Evolutionary conservation across 2,888 invertebrate species (phyloP).

Genomic region (Pyrgus malvae): DNA sequence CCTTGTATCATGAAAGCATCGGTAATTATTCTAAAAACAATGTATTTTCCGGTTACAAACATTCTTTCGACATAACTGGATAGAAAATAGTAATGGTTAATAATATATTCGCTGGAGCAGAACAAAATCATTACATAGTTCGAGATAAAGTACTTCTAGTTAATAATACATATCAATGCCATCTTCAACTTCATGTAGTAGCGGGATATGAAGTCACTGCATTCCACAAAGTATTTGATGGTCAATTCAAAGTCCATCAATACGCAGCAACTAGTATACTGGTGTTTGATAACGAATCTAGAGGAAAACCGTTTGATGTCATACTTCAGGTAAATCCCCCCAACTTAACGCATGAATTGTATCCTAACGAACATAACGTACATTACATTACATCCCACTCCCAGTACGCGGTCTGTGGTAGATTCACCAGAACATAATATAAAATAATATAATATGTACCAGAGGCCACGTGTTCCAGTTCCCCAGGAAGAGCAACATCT

Average conservation of each 20-base stretch:
- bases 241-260: constrained; percentile 9
- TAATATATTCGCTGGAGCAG: constrained; percentile 18
- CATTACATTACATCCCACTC: too few species aligned
- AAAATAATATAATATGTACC: too few species aligned
- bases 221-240: constrained; percentile 13
- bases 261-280: constrained; percentile 12
- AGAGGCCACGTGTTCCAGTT: too few species aligned
- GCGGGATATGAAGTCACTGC: not conserved
- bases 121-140: constrained; percentile 22
- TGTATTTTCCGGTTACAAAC: constrained; percentile 6
- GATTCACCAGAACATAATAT: too few species aligned
- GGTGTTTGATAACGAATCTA: constrained; percentile 18
- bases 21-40: constrained; percentile 23
- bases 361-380: constrained; percentile 2
- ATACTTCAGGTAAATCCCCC: constrained; percentile 8
- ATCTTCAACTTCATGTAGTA: constrained; percentile 9
- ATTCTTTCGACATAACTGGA: constrained; percentile 23
- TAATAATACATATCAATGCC: not conserved
- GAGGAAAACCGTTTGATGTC: constrained; percentile 14
- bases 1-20: constrained; percentile 10
- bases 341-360: constrained; percentile 1
- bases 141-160: constrained; percentile 24
- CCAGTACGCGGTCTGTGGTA: too few species aligned
- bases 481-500: too few species aligned
- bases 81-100: constrained; percentile 18